Evolutionary conservation across 2,113 vertebrate genomes (phyloP), one percentile per base, ranked within the genome.

Genomic region (Raja brachyura): DNA sequence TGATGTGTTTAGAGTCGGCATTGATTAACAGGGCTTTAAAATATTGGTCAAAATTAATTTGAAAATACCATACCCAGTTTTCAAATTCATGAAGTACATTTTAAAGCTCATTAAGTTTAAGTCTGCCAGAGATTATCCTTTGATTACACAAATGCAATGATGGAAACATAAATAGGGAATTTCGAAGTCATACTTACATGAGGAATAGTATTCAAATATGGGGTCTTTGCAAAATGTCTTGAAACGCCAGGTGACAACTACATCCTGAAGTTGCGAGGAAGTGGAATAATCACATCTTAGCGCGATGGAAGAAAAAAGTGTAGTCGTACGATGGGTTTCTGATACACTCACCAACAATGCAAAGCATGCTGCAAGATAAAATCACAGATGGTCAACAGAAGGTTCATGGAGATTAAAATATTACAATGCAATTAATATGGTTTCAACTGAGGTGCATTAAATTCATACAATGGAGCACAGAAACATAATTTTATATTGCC

Each of bases 161-260:
- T 20, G 39, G 10, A 73, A 54, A 28, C 7, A 11, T 39, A 90
- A 39, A 20, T 13, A 22, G 31, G 16, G 39, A 54, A 70, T 13
- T 5, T 48, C 14, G 0, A 54, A 70, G 16, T 48, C 39, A 28
- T 5, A 48, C 96, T 97, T 94, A 99, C 98, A 96, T 93, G 95
- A 95, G 63, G 98, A 97, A 94, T 98, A 98, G 94, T 98, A 99
- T 61, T 99, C 97, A 94, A 99, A 97, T 90, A 99, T 97, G 0
- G 99, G 99, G 94, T 99, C 99, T 95, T 97, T 98, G 96, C 99
- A 99, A 96, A 98, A 99, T 93, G 98, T 97, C 95, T 99, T 99
- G 96, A 83, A 99, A 93, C 94, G 96, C 99, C 99, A 99, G 0
- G 97, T 98, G 96, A 99, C 96, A 33, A 98, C 94, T 31, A 99